A percentile compares a stretch with the other conserved stretches of the same genome.
Evolutionary conservation across 2,113 vertebrate genomes (phyloP).

Genomic region (Phrynosoma platyrhinos): DNA sequence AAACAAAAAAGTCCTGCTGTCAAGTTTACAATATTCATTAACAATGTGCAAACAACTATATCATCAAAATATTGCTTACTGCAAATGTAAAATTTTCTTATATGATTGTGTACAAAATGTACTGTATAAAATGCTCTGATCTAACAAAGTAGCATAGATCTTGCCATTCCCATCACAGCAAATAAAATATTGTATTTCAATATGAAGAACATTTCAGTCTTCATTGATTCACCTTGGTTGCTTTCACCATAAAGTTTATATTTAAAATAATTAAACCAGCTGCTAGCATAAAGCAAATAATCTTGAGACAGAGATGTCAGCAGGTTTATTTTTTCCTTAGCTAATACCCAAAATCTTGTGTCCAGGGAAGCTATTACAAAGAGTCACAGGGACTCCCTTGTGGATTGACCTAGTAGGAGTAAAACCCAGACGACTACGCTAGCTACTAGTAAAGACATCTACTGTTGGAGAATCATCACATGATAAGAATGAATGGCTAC

Average conservation of each 20-base stretch:
- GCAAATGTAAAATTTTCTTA: background rate
- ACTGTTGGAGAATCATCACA: background rate
- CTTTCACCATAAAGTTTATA: too few relatives aligned
- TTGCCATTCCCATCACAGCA: background rate
- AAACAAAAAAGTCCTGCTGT: rapidly evolving
- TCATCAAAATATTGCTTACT: background rate
- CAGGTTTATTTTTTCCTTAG: background rate
- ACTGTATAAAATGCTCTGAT: background rate
- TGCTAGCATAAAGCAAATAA: background rate
- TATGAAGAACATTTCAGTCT: background rate
- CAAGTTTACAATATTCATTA: background rate
- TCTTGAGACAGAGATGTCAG: background rate
- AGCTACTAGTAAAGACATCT: background rate
- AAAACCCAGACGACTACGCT: background rate
- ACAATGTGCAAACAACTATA: background rate
- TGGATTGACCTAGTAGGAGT: background rate
- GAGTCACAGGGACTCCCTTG: too few relatives aligned
- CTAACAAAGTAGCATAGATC: background rate
- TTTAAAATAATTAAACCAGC: background rate
- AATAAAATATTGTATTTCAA: background rate
- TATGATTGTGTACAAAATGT: background rate
- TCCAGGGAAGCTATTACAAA: background rate
- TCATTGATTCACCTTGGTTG: background rate
- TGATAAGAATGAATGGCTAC: too few relatives aligned
- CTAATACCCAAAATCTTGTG: background rate